phyloP scores from a whole-genome alignment of 2,888 invertebrate species.

The Sarcophaga variegata region DNA sequence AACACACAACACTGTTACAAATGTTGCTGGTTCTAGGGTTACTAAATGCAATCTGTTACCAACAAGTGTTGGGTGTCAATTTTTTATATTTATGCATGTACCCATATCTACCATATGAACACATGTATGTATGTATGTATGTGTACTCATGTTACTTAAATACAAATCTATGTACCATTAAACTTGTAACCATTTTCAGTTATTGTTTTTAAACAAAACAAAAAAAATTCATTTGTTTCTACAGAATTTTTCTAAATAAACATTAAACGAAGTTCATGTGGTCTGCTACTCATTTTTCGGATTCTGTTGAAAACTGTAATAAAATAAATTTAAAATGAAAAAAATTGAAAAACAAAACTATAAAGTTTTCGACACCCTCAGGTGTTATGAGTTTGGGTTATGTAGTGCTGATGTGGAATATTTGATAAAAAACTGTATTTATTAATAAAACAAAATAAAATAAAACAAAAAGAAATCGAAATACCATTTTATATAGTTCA shows the following conservation, averaged over 20 bases:
- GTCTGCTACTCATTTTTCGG: conserved; percentile 6
- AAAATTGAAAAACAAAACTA: background rate
- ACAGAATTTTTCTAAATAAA: background rate
- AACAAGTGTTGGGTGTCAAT: conserved; percentile 56
- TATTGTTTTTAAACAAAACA: background rate
- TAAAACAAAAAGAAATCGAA: background rate
- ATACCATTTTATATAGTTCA: conserved; percentile 16
- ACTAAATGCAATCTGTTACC: background rate
- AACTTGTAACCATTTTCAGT: conserved; percentile 7
- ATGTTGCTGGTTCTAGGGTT: conserved; percentile 11
- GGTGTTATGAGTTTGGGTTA: conserved; percentile 30
- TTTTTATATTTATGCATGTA: conserved; percentile 9
- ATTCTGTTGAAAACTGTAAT: conserved; percentile 22
- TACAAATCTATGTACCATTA: background rate
- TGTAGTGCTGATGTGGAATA: conserved; percentile 32
- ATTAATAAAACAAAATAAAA: conserved; percentile 24
- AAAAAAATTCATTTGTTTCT: background rate
- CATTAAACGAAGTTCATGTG: background rate
- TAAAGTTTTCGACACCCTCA: conserved; percentile 41
- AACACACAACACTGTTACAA: background rate
- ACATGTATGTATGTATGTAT: background rate
- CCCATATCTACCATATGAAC: background rate
- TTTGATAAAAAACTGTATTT: background rate
- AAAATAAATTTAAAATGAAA: background rate
- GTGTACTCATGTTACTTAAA: background rate